phyloP scores from a whole-genome alignment of 2,797 vertebrate species.

The Crocidura indochinensis region DNA sequence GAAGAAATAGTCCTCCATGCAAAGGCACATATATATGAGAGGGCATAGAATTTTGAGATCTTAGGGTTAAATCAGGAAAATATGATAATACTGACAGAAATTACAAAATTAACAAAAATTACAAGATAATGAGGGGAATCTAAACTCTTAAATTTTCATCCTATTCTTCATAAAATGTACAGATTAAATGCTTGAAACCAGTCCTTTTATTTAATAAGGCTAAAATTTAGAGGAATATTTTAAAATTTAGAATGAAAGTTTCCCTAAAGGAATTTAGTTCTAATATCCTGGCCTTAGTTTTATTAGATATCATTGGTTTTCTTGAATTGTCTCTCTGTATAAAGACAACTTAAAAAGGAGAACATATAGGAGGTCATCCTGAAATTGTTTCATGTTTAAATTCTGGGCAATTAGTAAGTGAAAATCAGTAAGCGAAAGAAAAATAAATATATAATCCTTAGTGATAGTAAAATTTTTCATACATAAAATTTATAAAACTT shows the following conservation, averaged over 20 bases:
- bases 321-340: constrained; percentile 6
- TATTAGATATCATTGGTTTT: not conserved
- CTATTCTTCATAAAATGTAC: not conserved
- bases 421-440: constrained; percentile 15
- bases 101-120: not conserved
- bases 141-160: not conserved
- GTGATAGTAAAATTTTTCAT: not conserved
- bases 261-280: not conserved
- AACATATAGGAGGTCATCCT: not conserved
- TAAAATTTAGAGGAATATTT: not conserved
- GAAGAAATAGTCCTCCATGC: not conserved
- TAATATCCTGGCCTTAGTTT: not conserved
- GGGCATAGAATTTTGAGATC: not conserved
- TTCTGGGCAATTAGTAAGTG: not conserved
- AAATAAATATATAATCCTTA: not conserved
- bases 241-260: constrained; percentile 13
- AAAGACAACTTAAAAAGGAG: not conserved
- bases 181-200: constrained; percentile 30
- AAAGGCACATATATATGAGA: not conserved
- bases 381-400: not conserved
- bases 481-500: too few relatives aligned
- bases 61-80: not conserved
- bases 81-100: not conserved
- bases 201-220: not conserved
- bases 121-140: not conserved